Evolutionary conservation across 2,113 vertebrate species (phyloP).

Genomic region (Merops nubicus): DNA sequence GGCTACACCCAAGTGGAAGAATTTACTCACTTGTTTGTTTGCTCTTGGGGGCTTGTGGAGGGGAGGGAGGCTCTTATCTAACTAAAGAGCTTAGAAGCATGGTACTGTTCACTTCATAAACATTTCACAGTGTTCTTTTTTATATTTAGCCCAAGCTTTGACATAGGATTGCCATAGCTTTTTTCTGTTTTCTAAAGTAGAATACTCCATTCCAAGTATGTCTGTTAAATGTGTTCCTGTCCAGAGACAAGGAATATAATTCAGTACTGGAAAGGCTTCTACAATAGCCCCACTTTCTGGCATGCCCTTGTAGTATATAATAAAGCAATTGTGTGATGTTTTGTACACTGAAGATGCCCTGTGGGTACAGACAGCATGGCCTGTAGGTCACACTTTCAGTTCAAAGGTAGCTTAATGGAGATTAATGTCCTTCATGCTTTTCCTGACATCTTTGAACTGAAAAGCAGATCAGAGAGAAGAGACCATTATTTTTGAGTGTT

Average conservation of each 20-base stretch:
- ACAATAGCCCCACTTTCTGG: neutral
- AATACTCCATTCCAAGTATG: neutral
- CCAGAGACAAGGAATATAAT: neutral
- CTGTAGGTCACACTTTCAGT: neutral
- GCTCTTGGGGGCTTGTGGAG: conserved; percentile 33
- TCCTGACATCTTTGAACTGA: neutral
- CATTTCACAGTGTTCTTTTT: neutral
- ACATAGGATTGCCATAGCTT: neutral
- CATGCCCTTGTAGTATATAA: neutral
- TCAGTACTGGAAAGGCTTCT: neutral
- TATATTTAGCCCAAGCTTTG: conserved; percentile 8
- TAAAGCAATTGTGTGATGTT: neutral
- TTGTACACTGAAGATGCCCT: neutral
- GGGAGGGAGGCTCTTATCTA: conserved; percentile 75
- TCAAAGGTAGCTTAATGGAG: conserved; percentile 2
- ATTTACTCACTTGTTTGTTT: conserved; percentile 66
- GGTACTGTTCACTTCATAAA: neutral
- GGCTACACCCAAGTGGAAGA: conserved; percentile 66
- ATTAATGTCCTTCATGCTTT: neutral
- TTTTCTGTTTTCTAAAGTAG: neutral
- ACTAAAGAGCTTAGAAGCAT: neutral
- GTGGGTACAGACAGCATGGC: neutral
- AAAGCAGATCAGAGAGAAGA: neutral
- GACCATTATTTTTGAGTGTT: accelerated
- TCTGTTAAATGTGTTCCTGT: neutral